These are phyloP conservation scores for Oconnorella tubifera DNA, from an alignment of 2,888 invertebrate species.

Conservation along the genomic window DNA sequence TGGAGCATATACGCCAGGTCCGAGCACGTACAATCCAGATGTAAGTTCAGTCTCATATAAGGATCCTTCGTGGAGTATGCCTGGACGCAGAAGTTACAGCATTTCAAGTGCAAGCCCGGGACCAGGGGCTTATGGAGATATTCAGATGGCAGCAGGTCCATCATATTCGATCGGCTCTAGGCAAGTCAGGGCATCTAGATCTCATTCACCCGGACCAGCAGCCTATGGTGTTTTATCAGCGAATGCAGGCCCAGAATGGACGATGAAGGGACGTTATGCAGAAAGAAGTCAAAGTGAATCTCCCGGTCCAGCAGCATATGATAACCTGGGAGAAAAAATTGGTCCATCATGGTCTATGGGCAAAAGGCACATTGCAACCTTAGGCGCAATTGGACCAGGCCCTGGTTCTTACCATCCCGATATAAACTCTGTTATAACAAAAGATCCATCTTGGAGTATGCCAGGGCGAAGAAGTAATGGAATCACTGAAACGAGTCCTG, in stretches of 20 bases:
- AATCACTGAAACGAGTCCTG: constrained; percentile 5
- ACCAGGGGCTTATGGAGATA: constrained; percentile 5
- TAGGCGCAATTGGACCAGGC: constrained; percentile 13
- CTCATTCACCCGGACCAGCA: constrained; percentile 14
- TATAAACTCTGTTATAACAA: constrained; percentile 3
- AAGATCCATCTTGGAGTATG: constrained; percentile 17
- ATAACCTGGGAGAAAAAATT: neutral
- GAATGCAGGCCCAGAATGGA: constrained; percentile 11
- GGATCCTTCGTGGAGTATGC: constrained; percentile 17
- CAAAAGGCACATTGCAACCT: neutral
- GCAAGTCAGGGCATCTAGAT: neutral
- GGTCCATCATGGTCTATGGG: constrained; percentile 3
- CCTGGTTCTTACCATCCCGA: constrained; percentile 12
- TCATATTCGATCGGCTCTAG: constrained; percentile 3
- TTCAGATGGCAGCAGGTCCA: constrained; percentile 7
- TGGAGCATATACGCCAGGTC: constrained; percentile 6
- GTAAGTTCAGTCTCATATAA: neutral
- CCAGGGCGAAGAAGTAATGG: neutral
- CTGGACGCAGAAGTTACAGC: neutral
- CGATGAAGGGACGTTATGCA: constrained; percentile 3
- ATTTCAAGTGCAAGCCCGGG: constrained; percentile 7
- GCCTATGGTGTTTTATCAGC: constrained; percentile 12
- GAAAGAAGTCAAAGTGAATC: constrained; percentile 1
- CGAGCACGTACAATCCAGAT: constrained; percentile 10
- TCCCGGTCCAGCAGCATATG: constrained; percentile 12